These are phyloP conservation scores for Pterocles gutturalis DNA, from an alignment of 2,113 vertebrate genomes.

Conservation along the genomic window DNA sequence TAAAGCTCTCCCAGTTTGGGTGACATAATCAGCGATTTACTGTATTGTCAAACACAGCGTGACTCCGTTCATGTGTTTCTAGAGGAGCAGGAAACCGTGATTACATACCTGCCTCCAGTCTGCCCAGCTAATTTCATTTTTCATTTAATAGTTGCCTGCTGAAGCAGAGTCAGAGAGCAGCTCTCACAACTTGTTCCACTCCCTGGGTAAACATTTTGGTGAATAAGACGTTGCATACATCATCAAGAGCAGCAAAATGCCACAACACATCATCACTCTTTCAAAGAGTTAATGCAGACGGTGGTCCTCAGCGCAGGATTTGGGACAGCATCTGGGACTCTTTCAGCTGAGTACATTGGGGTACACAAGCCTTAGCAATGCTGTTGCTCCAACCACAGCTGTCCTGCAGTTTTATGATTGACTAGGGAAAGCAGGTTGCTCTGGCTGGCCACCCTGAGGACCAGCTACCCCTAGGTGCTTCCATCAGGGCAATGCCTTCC, in stretches of 20 bases:
- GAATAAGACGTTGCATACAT: background rate
- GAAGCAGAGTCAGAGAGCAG: background rate
- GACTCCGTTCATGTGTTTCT: background rate
- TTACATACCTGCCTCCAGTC: background rate
- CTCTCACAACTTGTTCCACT: background rate
- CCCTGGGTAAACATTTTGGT: background rate
- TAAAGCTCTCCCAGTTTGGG: background rate
- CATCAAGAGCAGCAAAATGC: background rate
- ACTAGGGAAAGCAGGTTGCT: background rate
- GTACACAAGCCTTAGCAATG: background rate
- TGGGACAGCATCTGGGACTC: background rate
- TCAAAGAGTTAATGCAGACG: background rate
- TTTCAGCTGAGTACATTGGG: background rate
- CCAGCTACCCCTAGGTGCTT: background rate
- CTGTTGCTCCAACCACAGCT: background rate
- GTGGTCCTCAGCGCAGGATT: accelerated
- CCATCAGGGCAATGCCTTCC: background rate
- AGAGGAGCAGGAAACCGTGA: background rate
- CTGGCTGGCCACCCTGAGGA: background rate
- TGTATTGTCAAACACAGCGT: background rate
- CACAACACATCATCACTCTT: background rate
- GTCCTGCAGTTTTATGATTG: background rate
- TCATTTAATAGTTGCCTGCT: background rate
- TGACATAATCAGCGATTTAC: background rate
- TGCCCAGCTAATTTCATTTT: background rate